Evolutionary conservation across 2,113 vertebrate species (phyloP).

Genomic region (Cyrtonyx montezumae): DNA sequence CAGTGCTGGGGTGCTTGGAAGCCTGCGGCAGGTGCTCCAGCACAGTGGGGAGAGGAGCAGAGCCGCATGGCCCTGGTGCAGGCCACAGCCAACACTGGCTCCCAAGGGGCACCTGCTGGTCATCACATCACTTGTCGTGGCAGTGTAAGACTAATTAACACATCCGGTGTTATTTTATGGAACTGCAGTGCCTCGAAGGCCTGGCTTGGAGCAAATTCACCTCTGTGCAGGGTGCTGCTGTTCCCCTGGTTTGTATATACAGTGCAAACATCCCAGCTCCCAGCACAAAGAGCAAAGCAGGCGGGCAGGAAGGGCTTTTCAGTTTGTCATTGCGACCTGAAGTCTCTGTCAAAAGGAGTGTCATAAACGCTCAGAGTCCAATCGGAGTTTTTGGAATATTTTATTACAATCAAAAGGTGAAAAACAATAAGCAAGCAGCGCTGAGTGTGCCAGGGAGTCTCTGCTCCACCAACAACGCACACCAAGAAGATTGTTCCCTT

Average conservation of each 20-base stretch:
- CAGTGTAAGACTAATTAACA: neutral
- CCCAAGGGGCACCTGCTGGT: fast-evolving
- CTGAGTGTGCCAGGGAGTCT: too few species aligned
- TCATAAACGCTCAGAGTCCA: too few species aligned
- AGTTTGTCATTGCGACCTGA: neutral
- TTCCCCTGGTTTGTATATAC: fast-evolving
- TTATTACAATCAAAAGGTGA: too few species aligned
- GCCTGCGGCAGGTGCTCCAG: neutral
- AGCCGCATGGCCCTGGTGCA: fast-evolving
- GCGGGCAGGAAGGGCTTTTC: neutral
- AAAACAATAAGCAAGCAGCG: too few species aligned
- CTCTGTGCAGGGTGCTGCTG: fast-evolving
- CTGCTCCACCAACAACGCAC: too few species aligned
- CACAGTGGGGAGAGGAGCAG: neutral
- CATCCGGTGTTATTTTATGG: fast-evolving
- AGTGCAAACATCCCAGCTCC: fast-evolving
- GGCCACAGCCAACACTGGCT: fast-evolving
- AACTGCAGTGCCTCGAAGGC: neutral
- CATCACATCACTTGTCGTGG: fast-evolving
- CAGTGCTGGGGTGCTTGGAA: neutral
- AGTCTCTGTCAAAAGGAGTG: neutral
- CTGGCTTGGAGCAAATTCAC: neutral
- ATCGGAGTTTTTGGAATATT: too few species aligned
- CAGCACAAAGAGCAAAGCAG: fast-evolving
- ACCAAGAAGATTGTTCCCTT: too few species aligned